A percentile compares a stretch with the other conserved stretches of the same genome.
Conservation (phyloP, 2,113 vertebrate species). For the Catharus fuscescens region DNA sequence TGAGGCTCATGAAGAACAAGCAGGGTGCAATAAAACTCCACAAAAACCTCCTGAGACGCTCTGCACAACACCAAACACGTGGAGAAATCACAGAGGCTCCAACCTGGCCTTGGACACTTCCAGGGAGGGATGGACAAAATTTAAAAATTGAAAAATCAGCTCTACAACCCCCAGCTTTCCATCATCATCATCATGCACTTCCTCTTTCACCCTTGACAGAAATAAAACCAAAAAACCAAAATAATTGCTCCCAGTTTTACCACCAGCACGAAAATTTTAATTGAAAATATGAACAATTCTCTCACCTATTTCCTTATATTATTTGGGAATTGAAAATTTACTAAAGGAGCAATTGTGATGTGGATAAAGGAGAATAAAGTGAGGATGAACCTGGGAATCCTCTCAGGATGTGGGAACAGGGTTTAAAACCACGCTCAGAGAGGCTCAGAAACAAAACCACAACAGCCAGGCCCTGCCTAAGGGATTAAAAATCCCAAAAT, state of each 20-base stretch:
- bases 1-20: not conserved
- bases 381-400: not conserved
- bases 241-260: not conserved
- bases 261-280: accelerated
- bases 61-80: too few relatives aligned
- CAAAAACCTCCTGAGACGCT: too few relatives aligned
- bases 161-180: not conserved
- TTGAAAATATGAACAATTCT: not conserved
- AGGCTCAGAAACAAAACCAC: not conserved
- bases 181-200: not conserved
- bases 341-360: not conserved
- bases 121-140: not conserved
- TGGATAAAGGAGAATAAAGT: not conserved
- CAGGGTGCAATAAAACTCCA: too few relatives aligned
- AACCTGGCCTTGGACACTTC: not conserved
- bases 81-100: not conserved
- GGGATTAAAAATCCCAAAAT: not conserved
- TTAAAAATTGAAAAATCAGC: not conserved
- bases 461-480: not conserved
- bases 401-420: not conserved
- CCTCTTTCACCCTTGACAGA: not conserved
- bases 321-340: not conserved
- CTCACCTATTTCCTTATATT: not conserved
- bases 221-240: too few relatives aligned
- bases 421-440: accelerated